Evolutionary conservation across 1,140 invertebrate species (phyloP), one percentile per base, ranked within the genome.

Genomic region (roundworm (Caenorhabditis elegans)): DNA sequence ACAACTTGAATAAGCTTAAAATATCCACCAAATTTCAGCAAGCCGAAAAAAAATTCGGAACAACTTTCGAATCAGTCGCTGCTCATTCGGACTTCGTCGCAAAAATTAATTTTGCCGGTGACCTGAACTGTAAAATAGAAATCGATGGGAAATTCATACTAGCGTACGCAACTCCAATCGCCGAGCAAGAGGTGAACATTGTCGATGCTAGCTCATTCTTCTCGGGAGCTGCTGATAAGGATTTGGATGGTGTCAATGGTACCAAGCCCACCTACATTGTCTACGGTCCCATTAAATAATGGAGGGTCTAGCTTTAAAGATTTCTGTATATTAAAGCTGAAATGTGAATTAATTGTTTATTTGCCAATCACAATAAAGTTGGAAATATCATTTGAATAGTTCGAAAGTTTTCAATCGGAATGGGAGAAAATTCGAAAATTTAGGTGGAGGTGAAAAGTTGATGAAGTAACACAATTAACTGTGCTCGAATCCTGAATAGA

Each of bases 61-160:
- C 76, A 28, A 31, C 81, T 1, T 84, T 84, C 81, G 83, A 84
- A 77, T 55, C 82, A 0, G 77, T 84, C 1, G 83, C 51, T 28
- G 83, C 82, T 39, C 83, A 84, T 48, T 60, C 70, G 28, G 83
- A 84, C 49, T 84, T 84, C 82, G 83, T 84, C 13, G 81, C 83
- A 19, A 83, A 84, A 48, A 83, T 79, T 31, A 83, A 83, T 43
- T 84, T 84, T 53, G 65, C 65, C n/a, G 83, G 83, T 22, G 83
- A 84, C 28, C 31, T 84, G 47, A 84, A 83, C n/a, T 84, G 83
- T 34, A 84, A 84, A 65, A 81, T 84, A 46, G 83, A 84, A 43
- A 49, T 84, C 24, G 83, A 84, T 46, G 83, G 83, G 17, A 84
- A 84, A 78, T 84, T 70, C 49, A 84, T 84, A 34, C 51, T 84